Evolutionary conservation across 2,113 vertebrate species (phyloP).

Genomic region (Hippolais icterina): DNA sequence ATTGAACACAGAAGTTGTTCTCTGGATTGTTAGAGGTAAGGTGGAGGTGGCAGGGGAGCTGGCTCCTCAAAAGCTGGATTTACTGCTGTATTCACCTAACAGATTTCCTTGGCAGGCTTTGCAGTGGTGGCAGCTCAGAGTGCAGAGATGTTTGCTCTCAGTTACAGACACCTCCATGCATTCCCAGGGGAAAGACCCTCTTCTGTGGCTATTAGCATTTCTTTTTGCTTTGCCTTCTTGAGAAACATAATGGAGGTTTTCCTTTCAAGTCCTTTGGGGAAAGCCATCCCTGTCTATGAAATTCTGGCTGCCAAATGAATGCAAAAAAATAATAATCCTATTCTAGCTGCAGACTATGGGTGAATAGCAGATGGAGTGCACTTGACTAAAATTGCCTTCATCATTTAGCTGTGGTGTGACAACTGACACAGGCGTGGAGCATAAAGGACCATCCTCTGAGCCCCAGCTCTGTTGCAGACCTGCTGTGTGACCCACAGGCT

Average conservation of each 20-base stretch:
- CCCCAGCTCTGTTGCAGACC: not conserved
- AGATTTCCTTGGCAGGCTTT: conserved; percentile 24
- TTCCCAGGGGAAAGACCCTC: not conserved
- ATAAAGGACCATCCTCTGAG: not conserved
- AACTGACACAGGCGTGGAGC: not conserved
- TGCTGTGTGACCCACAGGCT: not conserved
- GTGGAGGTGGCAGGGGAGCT: not conserved
- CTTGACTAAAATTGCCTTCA: not conserved
- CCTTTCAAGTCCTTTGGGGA: not conserved
- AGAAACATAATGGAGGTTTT: conserved; percentile 29
- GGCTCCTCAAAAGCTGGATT: not conserved
- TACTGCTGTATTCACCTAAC: not conserved
- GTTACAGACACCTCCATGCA: not conserved
- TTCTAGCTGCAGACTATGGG: not conserved
- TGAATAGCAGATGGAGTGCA: not conserved
- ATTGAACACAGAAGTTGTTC: not conserved
- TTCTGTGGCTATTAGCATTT: not conserved
- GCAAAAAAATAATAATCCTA: conserved; percentile 14
- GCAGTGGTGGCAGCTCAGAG: not conserved
- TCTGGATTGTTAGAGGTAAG: not conserved
- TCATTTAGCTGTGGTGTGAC: not conserved
- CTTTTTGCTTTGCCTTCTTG: not conserved
- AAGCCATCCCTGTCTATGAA: not conserved
- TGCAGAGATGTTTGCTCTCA: not conserved
- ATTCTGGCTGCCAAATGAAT: not conserved